These are phyloP conservation scores for Porites cylindrica DNA, from an alignment of 92 coral and sea anemone species.

Conservation along the genomic window DNA sequence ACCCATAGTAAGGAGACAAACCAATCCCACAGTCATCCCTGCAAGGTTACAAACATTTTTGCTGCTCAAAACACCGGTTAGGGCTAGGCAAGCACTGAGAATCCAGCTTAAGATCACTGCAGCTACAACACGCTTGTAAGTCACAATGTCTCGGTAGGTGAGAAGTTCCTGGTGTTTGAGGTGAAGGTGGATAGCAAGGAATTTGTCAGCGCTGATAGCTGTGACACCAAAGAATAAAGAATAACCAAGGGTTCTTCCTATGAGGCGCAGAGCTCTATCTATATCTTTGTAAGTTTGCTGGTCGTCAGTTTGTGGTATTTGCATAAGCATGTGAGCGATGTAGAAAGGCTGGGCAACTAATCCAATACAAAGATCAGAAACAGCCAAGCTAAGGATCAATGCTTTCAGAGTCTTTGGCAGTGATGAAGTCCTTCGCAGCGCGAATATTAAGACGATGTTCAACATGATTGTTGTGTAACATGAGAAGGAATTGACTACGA, in stretches of 20 bases:
- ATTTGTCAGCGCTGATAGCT: too few species aligned
- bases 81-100: not conserved
- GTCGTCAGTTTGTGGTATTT: too few species aligned
- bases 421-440: not conserved
- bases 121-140: conserved; percentile 14
- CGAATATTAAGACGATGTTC: not conserved
- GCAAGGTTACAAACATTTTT: too few species aligned
- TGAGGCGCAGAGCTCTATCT: too few species aligned
- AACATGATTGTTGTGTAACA: not conserved
- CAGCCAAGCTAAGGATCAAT: conserved; percentile 13
- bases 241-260: too few species aligned
- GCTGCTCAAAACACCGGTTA: too few species aligned
- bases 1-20: too few species aligned
- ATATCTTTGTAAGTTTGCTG: too few species aligned
- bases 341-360: not conserved
- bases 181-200: too few species aligned
- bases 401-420: conserved; percentile 14
- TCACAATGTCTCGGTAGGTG: not conserved
- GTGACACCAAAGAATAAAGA: too few species aligned
- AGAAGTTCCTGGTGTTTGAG: too few species aligned
- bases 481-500: not conserved
- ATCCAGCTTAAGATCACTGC: not conserved
- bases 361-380: conserved; percentile 17
- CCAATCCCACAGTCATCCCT: too few species aligned
- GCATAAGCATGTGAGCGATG: not conserved